Evolutionary conservation across 1,140 invertebrate genomes (phyloP).

Genomic region (Micrasema longulum): DNA sequence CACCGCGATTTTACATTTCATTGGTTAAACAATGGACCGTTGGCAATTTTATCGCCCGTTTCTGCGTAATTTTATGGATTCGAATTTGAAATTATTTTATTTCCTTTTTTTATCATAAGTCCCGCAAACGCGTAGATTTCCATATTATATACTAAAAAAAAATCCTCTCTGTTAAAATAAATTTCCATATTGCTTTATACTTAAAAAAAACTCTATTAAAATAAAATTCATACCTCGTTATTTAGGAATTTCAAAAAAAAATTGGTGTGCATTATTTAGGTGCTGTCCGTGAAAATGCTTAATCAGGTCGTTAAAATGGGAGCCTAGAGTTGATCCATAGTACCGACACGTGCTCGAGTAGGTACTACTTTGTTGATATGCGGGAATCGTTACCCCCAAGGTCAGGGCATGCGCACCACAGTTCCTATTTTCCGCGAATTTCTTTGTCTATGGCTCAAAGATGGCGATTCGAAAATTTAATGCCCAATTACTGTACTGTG

Average conservation of each 20-base stretch:
- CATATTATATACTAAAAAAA: no score
- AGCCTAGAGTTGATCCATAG: not conserved
- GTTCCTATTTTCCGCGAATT: conserved; percentile 3
- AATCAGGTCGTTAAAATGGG: not conserved
- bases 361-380: conserved; percentile 23
- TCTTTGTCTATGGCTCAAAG: conserved; percentile 31
- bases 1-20: conserved; percentile 23
- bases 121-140: no score
- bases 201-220: no score
- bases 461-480: not conserved
- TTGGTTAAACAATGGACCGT: conserved; percentile 16
- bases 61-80: not conserved
- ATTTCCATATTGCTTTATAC: no score
- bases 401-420: conserved; percentile 33
- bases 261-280: no score
- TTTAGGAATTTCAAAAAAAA: no score
- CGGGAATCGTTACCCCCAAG: conserved; percentile 39
- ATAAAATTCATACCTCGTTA: no score
- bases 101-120: no score
- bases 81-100: no score
- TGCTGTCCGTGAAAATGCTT: no score
- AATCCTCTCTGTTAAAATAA: no score
- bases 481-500: conserved; percentile 1
- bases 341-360: not conserved
- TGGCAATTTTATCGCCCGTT: not conserved